These are phyloP conservation scores for Danio jaintianensis DNA, from an alignment of 2,797 vertebrate genomes.

Conservation along the genomic window DNA sequence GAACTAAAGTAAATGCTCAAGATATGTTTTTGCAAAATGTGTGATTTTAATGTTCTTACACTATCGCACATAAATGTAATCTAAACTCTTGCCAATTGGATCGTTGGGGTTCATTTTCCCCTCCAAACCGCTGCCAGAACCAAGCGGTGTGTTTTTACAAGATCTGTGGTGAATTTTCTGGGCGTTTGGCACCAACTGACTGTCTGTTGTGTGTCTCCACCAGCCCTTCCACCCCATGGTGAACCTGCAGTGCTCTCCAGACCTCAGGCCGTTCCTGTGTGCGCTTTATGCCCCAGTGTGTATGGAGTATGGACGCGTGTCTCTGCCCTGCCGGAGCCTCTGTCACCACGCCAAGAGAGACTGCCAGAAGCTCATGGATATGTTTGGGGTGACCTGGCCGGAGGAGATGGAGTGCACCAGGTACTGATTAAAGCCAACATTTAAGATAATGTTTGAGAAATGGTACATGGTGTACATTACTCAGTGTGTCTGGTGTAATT, in stretches of 20 bases:
- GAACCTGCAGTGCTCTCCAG: constrained; percentile 86
- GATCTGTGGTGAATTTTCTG: constrained; percentile 45
- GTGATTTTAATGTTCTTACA: background rate
- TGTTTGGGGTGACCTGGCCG: constrained; percentile 88
- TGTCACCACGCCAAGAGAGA: constrained; percentile 82
- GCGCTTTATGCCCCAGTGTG: constrained; percentile 89
- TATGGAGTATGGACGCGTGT: constrained; percentile 86
- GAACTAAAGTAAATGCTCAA: no score
- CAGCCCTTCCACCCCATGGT: constrained; percentile 91
- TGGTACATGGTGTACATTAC: background rate
- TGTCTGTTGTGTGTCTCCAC: constrained; percentile 24
- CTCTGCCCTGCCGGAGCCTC: constrained; percentile 84
- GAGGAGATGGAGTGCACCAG: constrained; percentile 90
- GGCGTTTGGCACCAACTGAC: constrained; percentile 32
- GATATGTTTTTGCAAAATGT: no score
- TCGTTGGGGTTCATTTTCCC: background rate
- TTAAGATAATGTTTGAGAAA: background rate
- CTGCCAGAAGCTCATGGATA: constrained; percentile 89
- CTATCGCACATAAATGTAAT: background rate
- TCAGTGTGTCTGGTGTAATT: background rate
- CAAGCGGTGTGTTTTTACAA: background rate
- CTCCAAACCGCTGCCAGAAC: background rate
- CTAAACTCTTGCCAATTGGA: background rate
- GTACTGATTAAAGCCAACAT: constrained; percentile 61
- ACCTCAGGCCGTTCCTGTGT: constrained; percentile 86